Percentiles rank a stretch among this genome's conserved stretches.
phyloP scores from a whole-genome alignment of 2,888 invertebrate genomes.

The Stenoptilia bipunctidactyla region DNA sequence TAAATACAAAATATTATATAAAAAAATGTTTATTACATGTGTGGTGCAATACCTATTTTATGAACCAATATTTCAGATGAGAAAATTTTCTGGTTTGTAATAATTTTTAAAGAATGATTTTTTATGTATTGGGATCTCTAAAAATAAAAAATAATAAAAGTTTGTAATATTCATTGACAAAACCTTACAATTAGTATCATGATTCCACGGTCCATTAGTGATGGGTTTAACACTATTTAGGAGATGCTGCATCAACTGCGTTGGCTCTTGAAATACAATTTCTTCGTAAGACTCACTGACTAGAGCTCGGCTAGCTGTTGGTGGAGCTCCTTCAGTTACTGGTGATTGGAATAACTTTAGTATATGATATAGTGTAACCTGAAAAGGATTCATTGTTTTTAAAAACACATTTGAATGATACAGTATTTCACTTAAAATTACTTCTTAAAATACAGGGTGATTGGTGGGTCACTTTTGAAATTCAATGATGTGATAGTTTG shows the following conservation, averaged over 20 bases:
- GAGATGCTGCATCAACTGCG: conserved; percentile 90
- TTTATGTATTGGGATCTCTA: too few relatives aligned
- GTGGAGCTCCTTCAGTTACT: conserved; percentile 54
- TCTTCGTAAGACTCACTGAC: conserved; percentile 97
- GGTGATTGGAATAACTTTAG: conserved; percentile 93
- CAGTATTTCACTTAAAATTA: too few relatives aligned
- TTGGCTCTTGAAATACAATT: conserved; percentile 93
- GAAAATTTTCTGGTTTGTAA: background rate
- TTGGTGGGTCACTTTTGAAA: too few relatives aligned
- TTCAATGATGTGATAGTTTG: too few relatives aligned
- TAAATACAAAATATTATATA: too few relatives aligned
- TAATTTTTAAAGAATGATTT: background rate
- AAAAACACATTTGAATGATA: too few relatives aligned
- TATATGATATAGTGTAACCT: conserved; percentile 95
- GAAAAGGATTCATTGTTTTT: conserved; percentile 32
- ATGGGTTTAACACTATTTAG: conserved; percentile 82
- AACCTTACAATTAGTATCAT: conserved; percentile 89
- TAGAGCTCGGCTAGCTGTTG: conserved; percentile 70
- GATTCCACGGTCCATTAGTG: conserved; percentile 80
- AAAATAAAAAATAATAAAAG: background rate
- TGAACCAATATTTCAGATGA: too few relatives aligned
- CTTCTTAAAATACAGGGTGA: too few relatives aligned
- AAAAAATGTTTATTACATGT: too few relatives aligned
- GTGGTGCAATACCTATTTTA: too few relatives aligned
- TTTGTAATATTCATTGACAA: too few relatives aligned